These are phyloP conservation scores for Pseudomugil tenellus DNA, from an alignment of 2,797 vertebrate species.

Conservation along the genomic window DNA sequence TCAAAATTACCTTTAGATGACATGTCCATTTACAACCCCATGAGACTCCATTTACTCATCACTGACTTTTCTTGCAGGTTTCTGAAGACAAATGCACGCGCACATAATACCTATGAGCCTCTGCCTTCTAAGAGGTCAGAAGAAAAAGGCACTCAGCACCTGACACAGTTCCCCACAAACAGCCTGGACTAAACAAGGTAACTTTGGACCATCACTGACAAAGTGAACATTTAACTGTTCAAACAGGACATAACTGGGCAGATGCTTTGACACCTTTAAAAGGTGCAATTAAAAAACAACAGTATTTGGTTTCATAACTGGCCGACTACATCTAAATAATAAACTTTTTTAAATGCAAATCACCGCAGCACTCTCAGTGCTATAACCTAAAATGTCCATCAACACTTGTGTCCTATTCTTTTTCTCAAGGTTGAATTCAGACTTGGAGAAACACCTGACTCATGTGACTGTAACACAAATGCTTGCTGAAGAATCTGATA, in stretches of 20 bases:
- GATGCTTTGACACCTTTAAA: constrained; percentile 26
- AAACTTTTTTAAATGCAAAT: constrained; percentile 16
- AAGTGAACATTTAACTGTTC: constrained; percentile 12
- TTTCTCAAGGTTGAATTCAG: constrained; percentile 10
- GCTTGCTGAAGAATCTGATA: constrained; percentile 12
- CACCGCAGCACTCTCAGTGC: constrained; percentile 22
- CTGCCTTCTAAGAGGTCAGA: constrained; percentile 8
- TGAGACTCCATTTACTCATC: constrained; percentile 5
- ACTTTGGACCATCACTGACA: constrained; percentile 1
- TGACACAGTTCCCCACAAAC: constrained; percentile 10
- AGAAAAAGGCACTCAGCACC: constrained; percentile 39
- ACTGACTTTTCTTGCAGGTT: constrained; percentile 23
- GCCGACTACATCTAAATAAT: constrained; percentile 27
- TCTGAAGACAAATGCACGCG: constrained; percentile 8
- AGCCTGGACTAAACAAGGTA: background rate
- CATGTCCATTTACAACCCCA: background rate
- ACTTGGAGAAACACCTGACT: constrained; percentile 20
- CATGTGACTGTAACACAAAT: background rate
- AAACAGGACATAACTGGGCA: background rate
- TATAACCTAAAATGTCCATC: constrained; percentile 5
- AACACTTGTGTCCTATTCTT: background rate
- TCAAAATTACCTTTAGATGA: background rate
- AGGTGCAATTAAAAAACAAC: constrained; percentile 28
- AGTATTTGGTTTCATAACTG: constrained; percentile 47
- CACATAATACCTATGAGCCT: background rate